phyloP scores from a whole-genome alignment of 2,113 vertebrate species.

The Thunnus thynnus region DNA sequence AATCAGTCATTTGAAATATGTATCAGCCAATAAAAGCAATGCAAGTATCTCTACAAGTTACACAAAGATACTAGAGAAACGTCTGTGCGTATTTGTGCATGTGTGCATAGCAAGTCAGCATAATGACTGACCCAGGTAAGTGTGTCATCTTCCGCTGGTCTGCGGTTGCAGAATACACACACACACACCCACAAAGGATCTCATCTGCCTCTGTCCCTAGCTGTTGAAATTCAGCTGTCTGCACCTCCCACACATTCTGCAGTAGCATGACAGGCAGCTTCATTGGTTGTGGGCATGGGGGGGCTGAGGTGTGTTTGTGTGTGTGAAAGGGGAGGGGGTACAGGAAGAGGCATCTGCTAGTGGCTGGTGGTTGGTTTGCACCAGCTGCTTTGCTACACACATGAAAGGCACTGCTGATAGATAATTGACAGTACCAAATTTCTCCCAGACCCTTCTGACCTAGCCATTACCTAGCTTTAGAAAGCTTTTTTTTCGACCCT shows the following conservation, averaged over 20 bases:
- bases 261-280: conserved; percentile 72
- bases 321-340: conserved; percentile 46
- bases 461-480: conserved; percentile 46
- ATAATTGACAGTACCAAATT: conserved; percentile 64
- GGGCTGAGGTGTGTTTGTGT: conserved; percentile 52
- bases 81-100: conserved; percentile 49
- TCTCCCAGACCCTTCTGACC: conserved; percentile 33
- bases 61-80: background rate
- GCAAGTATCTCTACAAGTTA: background rate
- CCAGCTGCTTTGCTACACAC: conserved; percentile 77
- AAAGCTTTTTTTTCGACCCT: conserved; percentile 4
- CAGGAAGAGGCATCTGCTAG: conserved; percentile 78
- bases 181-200: conserved; percentile 46
- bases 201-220: conserved; percentile 74
- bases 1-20: conserved; percentile 6
- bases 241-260: conserved; percentile 79
- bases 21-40: background rate
- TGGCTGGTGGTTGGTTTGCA: conserved; percentile 72
- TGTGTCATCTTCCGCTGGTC: conserved; percentile 76
- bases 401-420: conserved; percentile 69
- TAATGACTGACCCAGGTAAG: conserved; percentile 78
- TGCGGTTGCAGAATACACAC: conserved; percentile 72
- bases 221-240: conserved; percentile 84
- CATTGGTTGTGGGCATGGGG: conserved; percentile 57
- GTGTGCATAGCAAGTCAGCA: conserved; percentile 74